Evolutionary conservation across 1,140 invertebrate species (phyloP), one percentile per base, ranked within the genome.

Genomic region (Musca vetustissima): DNA sequence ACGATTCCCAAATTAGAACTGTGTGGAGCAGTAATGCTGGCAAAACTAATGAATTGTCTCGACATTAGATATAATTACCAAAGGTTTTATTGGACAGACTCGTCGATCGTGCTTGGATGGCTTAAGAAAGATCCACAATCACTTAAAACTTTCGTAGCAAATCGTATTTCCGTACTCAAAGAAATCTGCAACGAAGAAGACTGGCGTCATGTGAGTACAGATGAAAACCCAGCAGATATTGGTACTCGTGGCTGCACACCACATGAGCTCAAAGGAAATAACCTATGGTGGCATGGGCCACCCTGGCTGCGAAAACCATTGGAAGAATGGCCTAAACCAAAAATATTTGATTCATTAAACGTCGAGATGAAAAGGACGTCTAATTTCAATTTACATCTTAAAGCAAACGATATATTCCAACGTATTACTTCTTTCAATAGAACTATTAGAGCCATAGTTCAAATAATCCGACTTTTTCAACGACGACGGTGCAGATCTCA

Each of bases 31-130:
- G 7, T 52, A 1, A 19, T 52, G 49, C n/a, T 52, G 14, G 21
- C 49, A 2, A 52, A 50, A 52, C 21, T 52, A 9, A 52, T 52
- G 8, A 15, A 52, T 19, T 19, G 49, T 19, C n/a, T 15, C 15
- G 21, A 52, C 9, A 17, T 52, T 19, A 4, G n/a, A 19, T 52
- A 52, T 8, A n/a, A 52, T 19, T 52, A 28, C 8, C 3, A 28
- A 8, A 28, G 9, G n/a, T 52, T 52, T 9, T 17, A 19, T n/a
- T 52, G 49, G 49, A 52, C 17, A 3, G 22, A 55, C 68, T 83
- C 80, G 0, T 71, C 74, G 0, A 76, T 79, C 9, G 72, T 73
- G 24, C 67, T 81, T 11, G 55, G 70, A 22, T 77, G 80, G 80
- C 24, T 83, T 2, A 66, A 76, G 55, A 64, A 43, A 1, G 64